These are phyloP conservation scores for Muscicapa comitata DNA, from an alignment of 2,797 vertebrate species.

Conservation along the genomic window DNA sequence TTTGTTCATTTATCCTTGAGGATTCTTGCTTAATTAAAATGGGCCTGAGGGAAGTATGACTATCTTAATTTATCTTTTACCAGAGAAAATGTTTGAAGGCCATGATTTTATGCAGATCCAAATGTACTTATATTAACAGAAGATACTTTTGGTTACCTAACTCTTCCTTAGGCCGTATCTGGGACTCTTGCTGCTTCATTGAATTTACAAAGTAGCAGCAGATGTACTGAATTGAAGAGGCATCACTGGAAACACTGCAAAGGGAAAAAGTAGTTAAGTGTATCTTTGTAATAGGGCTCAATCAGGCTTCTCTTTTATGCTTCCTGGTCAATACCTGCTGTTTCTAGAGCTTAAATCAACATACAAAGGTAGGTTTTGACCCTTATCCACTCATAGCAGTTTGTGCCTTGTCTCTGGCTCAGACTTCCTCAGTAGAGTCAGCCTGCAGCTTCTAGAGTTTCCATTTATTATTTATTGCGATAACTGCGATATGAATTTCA, in stretches of 20 bases:
- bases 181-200: not conserved
- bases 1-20: not conserved
- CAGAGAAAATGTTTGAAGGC: not conserved
- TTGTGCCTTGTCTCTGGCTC: not conserved
- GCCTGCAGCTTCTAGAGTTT: not conserved
- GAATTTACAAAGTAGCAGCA: not conserved
- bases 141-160: not conserved
- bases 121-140: not conserved
- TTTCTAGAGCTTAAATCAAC: not conserved
- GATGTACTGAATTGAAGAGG: not conserved
- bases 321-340: not conserved
- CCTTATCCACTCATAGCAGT: not conserved
- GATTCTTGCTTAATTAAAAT: constrained; percentile 10
- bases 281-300: not conserved
- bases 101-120: not conserved
- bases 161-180: not conserved
- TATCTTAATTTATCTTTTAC: constrained; percentile 19
- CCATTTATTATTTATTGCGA: not conserved
- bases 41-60: not conserved
- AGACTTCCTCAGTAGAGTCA: not conserved
- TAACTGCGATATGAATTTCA: not conserved
- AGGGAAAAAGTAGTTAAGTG: not conserved
- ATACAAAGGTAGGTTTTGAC: not conserved
- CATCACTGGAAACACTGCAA: not conserved
- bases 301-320: not conserved